A percentile compares a stretch with the other conserved stretches of the same genome.
phyloP scores from a whole-genome alignment of 2,797 vertebrate genomes.

The Tragelaphus eurycerus region DNA sequence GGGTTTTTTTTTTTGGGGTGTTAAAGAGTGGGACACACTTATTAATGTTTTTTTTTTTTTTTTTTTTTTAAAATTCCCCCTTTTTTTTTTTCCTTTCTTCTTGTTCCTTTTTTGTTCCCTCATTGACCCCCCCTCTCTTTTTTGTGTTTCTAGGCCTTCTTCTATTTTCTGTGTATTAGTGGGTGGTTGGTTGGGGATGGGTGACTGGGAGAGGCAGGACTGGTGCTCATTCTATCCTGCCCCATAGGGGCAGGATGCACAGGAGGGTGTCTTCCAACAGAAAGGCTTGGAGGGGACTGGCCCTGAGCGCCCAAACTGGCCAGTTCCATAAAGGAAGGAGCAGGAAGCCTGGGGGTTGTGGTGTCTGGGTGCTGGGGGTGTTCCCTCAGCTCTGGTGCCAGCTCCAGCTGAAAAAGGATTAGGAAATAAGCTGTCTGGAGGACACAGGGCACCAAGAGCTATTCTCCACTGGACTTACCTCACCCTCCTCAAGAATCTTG shows the following conservation, averaged over 20 bases:
- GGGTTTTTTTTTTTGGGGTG: no score
- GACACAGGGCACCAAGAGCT: accelerated
- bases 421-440: not conserved
- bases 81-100: no score
- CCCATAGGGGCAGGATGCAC: not conserved
- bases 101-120: no score
- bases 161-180: no score
- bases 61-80: no score
- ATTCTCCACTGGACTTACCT: accelerated
- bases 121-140: no score
- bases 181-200: no score
- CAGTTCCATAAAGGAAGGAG: not conserved
- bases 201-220: not conserved
- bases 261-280: not conserved
- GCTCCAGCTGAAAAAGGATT: not conserved
- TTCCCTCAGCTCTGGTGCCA: not conserved
- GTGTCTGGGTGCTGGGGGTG: not conserved
- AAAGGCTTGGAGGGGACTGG: not conserved
- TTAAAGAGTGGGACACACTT: no score
- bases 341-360: not conserved
- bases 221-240: not conserved
- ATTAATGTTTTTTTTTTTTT: no score
- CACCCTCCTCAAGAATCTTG: not conserved
- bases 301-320: not conserved
- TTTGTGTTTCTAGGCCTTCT: no score